These are phyloP conservation scores for Grammomys dolichurus DNA, from an alignment of 2,113 vertebrate genomes.

Conservation along the genomic window DNA sequence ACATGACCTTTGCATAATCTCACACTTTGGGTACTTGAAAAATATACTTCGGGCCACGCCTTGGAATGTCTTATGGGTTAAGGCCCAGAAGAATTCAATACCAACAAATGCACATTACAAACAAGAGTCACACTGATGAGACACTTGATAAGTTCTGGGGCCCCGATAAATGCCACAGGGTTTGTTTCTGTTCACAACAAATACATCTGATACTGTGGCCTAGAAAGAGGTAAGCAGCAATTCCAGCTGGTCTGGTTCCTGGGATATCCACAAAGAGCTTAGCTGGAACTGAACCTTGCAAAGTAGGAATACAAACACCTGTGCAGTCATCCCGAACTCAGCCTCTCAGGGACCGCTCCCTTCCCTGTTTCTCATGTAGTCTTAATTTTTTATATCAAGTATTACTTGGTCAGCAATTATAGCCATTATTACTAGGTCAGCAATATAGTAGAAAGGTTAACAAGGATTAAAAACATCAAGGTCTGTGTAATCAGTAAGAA, in stretches of 20 bases:
- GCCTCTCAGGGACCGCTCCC: neutral
- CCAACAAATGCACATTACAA: neutral
- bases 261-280: neutral
- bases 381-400: neutral
- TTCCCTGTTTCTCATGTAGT: neutral
- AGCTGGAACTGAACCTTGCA: neutral
- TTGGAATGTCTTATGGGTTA: neutral
- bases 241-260: neutral
- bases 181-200: conserved; percentile 7
- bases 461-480: neutral
- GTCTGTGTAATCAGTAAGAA: conserved; percentile 7
- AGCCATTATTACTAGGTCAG: neutral
- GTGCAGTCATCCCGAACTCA: neutral
- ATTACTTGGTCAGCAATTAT: neutral
- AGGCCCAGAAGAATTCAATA: neutral
- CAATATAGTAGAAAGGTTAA: neutral
- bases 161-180: too few species aligned
- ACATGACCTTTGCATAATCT: neutral
- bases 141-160: neutral
- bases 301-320: neutral
- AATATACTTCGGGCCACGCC: neutral
- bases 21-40: conserved; percentile 24
- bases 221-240: neutral
- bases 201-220: neutral
- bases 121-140: neutral